phyloP scores from a whole-genome alignment of 2,113 vertebrate species.

The Opisthocomus hoazin region DNA sequence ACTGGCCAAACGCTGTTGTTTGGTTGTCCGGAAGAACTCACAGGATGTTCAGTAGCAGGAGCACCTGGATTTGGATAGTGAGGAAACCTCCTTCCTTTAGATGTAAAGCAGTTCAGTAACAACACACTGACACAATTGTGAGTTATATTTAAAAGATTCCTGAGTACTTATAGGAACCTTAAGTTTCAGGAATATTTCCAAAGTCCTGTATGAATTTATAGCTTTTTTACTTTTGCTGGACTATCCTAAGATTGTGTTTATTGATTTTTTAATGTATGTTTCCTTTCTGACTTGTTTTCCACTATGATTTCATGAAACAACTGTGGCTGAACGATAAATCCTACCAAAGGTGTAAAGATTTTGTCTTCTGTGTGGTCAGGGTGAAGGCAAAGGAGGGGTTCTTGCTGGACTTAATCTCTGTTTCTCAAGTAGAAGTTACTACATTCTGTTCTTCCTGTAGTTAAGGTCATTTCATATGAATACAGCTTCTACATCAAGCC shows the following conservation, averaged over 20 bases:
- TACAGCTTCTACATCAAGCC: background rate
- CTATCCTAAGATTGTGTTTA: background rate
- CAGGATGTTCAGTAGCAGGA: accelerated
- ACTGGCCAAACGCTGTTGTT: background rate
- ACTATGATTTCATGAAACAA: background rate
- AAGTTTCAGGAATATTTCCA: background rate
- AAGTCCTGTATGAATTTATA: background rate
- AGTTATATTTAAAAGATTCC: background rate
- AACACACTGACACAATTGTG: background rate
- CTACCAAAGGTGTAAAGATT: background rate
- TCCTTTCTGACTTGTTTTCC: background rate
- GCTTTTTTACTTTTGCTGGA: background rate
- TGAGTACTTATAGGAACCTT: background rate
- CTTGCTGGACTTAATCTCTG: background rate
- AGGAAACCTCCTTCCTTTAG: background rate
- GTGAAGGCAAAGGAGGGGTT: background rate
- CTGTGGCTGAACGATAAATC: background rate
- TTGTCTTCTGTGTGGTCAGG: background rate
- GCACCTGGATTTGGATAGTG: too few species aligned
- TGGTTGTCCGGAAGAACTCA: background rate
- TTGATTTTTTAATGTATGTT: background rate
- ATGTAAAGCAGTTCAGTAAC: background rate
- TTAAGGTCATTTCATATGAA: background rate
- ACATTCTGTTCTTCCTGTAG: background rate
- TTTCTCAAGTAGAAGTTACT: background rate